A percentile compares a stretch with the other conserved stretches of the same genome.
Evolutionary conservation across 1,140 invertebrate genomes (phyloP).

Genomic region (Orchesella cincta): DNA sequence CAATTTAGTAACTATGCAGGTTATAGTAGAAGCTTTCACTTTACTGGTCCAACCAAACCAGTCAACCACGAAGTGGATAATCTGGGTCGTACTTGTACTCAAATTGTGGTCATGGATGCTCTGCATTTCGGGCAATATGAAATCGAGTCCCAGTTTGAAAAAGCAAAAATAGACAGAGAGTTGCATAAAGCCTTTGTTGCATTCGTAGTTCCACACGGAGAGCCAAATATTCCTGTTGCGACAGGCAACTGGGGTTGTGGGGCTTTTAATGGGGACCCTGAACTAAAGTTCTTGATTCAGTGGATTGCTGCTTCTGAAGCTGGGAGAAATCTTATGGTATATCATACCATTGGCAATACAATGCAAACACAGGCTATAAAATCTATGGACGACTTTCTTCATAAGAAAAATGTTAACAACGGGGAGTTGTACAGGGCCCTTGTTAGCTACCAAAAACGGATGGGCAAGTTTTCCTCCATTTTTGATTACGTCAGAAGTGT

Average conservation of each 20-base stretch:
- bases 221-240: constrained; percentile 66
- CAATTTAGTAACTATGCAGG: constrained; percentile 82
- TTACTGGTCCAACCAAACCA: not conserved
- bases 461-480: no score
- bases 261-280: constrained; percentile 81
- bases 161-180: not conserved
- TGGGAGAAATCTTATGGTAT: not conserved
- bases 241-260: constrained; percentile 99
- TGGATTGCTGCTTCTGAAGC: constrained; percentile 74
- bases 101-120: constrained; percentile 88
- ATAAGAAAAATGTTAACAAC: no score
- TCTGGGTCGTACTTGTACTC: constrained; percentile 69
- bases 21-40: constrained; percentile 79
- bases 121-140: constrained; percentile 61
- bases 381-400: no score
- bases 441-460: no score
- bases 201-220: constrained; percentile 40
- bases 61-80: constrained; percentile 63
- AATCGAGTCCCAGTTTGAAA: not conserved
- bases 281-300: constrained; percentile 85
- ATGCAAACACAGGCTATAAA: no score
- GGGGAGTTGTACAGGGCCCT: no score
- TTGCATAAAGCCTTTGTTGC: constrained; percentile 4
- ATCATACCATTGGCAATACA: no score
- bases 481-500: no score